Conservation (phyloP, 2,888 invertebrate species). For the Phyllotreta cruciferae region DNA sequence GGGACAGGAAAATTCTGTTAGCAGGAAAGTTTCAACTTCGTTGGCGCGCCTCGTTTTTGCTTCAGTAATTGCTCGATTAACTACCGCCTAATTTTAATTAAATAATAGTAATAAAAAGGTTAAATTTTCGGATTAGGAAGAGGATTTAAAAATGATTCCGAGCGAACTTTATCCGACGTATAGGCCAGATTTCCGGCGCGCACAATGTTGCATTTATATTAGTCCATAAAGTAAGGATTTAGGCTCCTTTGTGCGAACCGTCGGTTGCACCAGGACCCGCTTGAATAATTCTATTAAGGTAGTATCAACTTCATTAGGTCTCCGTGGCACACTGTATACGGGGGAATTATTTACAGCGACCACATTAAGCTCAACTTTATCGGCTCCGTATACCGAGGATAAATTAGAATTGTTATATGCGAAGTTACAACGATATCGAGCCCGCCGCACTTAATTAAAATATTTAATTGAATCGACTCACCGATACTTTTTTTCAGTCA, state of each 20-base stretch:
- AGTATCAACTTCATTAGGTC: constrained; percentile 31
- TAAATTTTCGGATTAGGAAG: not conserved
- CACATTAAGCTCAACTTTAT: constrained; percentile 9
- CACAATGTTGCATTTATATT: constrained; percentile 28
- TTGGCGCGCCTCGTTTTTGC: no score
- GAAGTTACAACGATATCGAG: no score
- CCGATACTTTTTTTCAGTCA: no score
- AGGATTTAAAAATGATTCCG: constrained; percentile 13
- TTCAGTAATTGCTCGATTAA: not conserved
- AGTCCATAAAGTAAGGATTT: constrained; percentile 29
- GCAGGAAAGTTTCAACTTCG: no score
- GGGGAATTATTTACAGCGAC: constrained; percentile 19
- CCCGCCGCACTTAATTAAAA: no score
- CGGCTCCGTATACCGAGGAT: not conserved
- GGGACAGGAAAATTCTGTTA: no score
- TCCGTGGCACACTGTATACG: constrained; percentile 1
- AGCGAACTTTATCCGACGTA: constrained; percentile 16
- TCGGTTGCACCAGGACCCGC: constrained; percentile 20
- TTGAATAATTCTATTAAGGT: constrained; percentile 29
- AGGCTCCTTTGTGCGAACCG: constrained; percentile 27
- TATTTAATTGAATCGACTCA: no score
- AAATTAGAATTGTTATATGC: no score
- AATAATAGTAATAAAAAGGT: constrained; percentile 15
- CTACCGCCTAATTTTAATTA: constrained; percentile 5
- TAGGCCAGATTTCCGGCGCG: constrained; percentile 3